Evolutionary conservation across 2,888 invertebrate species (phyloP), one percentile per base, ranked within the genome.

Genomic region (Melanargia galathea): DNA sequence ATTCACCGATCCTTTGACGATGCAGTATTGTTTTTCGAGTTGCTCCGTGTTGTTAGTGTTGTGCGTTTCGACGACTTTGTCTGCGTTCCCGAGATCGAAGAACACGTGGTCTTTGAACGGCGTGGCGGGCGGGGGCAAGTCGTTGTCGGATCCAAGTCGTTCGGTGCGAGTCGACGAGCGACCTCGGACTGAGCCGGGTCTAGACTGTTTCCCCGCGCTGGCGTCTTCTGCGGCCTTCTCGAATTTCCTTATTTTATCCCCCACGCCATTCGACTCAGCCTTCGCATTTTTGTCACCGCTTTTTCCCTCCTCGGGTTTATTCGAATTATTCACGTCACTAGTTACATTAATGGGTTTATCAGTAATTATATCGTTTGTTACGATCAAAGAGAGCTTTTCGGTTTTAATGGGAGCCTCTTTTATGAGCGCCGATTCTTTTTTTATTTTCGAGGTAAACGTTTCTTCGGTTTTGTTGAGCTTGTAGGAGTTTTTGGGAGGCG

Each of bases 231-330:
- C 90, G 0, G 86, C 90, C 61, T 87, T 90, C 66, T 91, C 90
- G 46, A 91, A 91, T 66, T 87, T 90, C 67, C 89, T 88, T 38
- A 91, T 91, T 70, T 91, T 91, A 66, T 91, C 90, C 7, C 91
- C 90, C n/a, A 91, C 91, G 0, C 91, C 90, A 67, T 87, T 88
- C 0, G 83, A 80, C 64, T 90, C 90, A 13, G 86, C 87, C 33
- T 72, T 72, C 1, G 35, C 60, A 55, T 64, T 54, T 49, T 69
- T 71, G 35, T 70, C 71, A 7, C 11, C 56, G 54, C 58, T 63
- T 8, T 33, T 62, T 26, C 33, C 63, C 24, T 68, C 70, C 13
- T 30, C 61, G 10, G n/a, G 62, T 38, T 63, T 70, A 20, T 58
- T 55, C 7, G 64, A 56, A 58, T 59, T 65, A 18, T 64, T 67